Evolutionary conservation across 2,797 vertebrate species (phyloP), one percentile per base, ranked within the genome.

Genomic region (Strix occidentalis): DNA sequence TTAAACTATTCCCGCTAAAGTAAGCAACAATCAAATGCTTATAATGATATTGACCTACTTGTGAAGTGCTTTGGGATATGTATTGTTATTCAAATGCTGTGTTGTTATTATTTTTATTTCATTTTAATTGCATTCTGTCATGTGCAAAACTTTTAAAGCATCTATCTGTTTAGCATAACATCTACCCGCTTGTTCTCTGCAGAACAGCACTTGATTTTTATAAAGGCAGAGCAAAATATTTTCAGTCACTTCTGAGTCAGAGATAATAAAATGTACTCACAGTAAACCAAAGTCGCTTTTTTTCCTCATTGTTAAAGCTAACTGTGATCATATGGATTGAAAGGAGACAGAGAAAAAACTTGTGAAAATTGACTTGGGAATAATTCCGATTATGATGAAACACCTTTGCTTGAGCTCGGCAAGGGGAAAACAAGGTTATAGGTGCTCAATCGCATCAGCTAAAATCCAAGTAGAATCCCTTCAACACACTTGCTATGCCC

Each of bases 391-490:
- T 90, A 70, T 85, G 93, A 96, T 94, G 91, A 94, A 96, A 95
- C 90, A 97, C 88, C 86, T 96, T 96, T 96, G 48, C 80, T 89
- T 74, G 68, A 92, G 75, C 71, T 85, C 0, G 2, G 81, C 92
- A 97, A 95, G 92, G 92, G 86, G 92, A 96, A 95, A 94, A 61
- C 81, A 95, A 96, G 95, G 95, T 95, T 95, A 89, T 57, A 87
- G 88, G 90, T 95, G 75, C 76, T 92, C 88, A 89, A 11, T 90
- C 1, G 0, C 50, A 57, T 85, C 88, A 88, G 48, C 77, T 93
- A 87, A 94, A 87, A 95, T 95, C 86, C 6, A 0, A 84, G 53
- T 14, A 77, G 71, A 90, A 94, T 87, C 64, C 21, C 90, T 95
- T 83, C 90, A 84, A 80, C 35, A 85, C 56, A 43, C 72, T 84